Conservation (phyloP, 1,140 invertebrate genomes). For the Drosophila tristis region DNA sequence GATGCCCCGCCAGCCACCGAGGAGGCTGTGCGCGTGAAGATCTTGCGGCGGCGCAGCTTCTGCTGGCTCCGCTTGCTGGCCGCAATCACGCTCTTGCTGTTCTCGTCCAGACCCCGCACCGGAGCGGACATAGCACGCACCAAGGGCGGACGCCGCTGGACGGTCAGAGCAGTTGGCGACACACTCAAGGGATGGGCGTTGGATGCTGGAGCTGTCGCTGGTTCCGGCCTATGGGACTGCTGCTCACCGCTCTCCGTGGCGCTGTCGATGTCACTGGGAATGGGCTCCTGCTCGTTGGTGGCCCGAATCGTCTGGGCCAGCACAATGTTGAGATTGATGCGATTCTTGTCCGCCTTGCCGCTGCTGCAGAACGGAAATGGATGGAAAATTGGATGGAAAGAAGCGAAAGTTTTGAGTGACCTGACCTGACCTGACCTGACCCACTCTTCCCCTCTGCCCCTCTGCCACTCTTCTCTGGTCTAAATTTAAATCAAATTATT, state of each 20-base stretch:
- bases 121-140: slow-evolving; percentile 84
- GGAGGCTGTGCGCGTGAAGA: slow-evolving; percentile 60
- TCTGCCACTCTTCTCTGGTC: slow-evolving; percentile 30
- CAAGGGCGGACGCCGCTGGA: slow-evolving; percentile 77
- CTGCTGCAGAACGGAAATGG: slow-evolving; percentile 44
- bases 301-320: slow-evolving; percentile 73
- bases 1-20: slow-evolving; percentile 24
- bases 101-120: slow-evolving; percentile 76
- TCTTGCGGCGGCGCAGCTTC: slow-evolving; percentile 75
- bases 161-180: slow-evolving; percentile 57
- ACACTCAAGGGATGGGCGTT: slow-evolving; percentile 25
- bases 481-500: slow-evolving; percentile 83
- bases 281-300: slow-evolving; percentile 67
- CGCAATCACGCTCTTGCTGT: slow-evolving; percentile 61
- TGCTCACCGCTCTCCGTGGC: slow-evolving; percentile 41
- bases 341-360: slow-evolving; percentile 75
- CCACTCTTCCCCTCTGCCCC: too few relatives aligned
- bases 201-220: slow-evolving; percentile 1
- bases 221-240: slow-evolving; percentile 13
- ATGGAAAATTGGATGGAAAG: not conserved
- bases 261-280: slow-evolving; percentile 55
- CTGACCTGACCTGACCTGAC: slow-evolving; percentile 2
- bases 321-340: slow-evolving; percentile 80
- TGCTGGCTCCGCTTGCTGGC: slow-evolving; percentile 71
- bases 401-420: slow-evolving; percentile 57